These are phyloP conservation scores for Sternotherus odoratus DNA, from an alignment of 2,797 vertebrate genomes.

Conservation along the genomic window DNA sequence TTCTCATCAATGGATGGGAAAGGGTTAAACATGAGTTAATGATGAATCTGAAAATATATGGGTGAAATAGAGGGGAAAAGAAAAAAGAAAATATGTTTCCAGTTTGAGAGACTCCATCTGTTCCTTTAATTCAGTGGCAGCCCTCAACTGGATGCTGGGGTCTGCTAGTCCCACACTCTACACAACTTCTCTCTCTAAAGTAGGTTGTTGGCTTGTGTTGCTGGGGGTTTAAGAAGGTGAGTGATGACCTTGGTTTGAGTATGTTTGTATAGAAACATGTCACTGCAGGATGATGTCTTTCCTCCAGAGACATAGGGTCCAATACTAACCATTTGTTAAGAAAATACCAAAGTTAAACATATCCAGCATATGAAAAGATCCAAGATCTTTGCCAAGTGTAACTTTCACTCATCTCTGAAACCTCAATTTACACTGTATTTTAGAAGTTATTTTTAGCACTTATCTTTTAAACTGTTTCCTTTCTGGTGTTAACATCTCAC, in stretches of 20 bases:
- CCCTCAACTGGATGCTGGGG: slow-evolving; percentile 55
- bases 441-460: slow-evolving; percentile 80
- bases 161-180: slow-evolving; percentile 65
- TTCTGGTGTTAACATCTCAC: slow-evolving; percentile 72
- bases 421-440: slow-evolving; percentile 72
- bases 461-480: slow-evolving; percentile 76
- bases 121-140: slow-evolving; percentile 70
- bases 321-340: slow-evolving; percentile 81
- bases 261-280: slow-evolving; percentile 84
- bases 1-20: slow-evolving; percentile 26
- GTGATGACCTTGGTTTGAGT: slow-evolving; percentile 78
- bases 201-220: slow-evolving; percentile 79
- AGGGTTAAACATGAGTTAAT: slow-evolving; percentile 54
- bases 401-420: slow-evolving; percentile 81
- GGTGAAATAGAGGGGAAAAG: slow-evolving; percentile 1
- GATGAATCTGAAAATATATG: slow-evolving; percentile 64
- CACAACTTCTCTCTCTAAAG: slow-evolving; percentile 70
- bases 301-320: slow-evolving; percentile 74
- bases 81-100: slow-evolving; percentile 24
- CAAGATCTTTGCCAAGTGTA: slow-evolving; percentile 79
- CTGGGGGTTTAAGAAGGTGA: slow-evolving; percentile 81
- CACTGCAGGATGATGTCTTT: slow-evolving; percentile 81
- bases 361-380: slow-evolving; percentile 76
- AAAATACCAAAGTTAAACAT: slow-evolving; percentile 79
- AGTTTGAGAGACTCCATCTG: slow-evolving; percentile 73